Evolutionary conservation across 2,797 vertebrate genomes (phyloP).

Genomic region (Acrocephalus scirpaceus): DNA sequence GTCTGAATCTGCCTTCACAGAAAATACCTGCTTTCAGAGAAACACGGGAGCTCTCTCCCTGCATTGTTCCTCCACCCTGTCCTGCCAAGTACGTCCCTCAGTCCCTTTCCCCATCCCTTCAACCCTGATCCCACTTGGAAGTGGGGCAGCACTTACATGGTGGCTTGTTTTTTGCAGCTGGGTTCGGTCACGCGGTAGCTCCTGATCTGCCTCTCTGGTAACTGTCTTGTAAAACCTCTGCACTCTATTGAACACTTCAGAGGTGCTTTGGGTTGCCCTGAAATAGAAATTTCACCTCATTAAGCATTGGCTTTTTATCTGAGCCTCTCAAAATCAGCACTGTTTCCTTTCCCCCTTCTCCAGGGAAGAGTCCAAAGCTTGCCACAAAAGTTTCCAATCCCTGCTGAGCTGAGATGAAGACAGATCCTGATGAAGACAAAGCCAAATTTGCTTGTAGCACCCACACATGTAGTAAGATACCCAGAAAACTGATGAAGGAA

Average conservation of each 20-base stretch:
- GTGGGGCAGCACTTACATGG: constrained; percentile 5
- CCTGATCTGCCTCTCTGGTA: not conserved
- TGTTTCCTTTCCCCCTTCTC: not conserved
- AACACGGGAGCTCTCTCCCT: accelerated
- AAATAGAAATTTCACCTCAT: not conserved
- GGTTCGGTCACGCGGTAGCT: not conserved
- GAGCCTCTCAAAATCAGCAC: not conserved
- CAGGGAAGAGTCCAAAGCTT: not conserved
- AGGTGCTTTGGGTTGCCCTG: constrained; percentile 52
- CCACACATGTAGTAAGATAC: not conserved
- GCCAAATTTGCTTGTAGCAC: not conserved
- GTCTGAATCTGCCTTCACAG: not conserved
- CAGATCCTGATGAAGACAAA: not conserved
- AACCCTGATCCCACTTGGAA: not conserved
- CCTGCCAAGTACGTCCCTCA: accelerated
- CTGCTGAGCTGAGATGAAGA: not conserved
- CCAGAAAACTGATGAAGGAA: not conserved
- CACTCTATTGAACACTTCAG: not conserved
- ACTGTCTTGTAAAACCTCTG: accelerated
- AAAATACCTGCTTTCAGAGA: not conserved
- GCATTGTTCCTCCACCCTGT: accelerated
- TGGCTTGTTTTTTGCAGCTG: accelerated
- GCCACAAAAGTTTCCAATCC: not conserved
- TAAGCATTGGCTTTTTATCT: accelerated
- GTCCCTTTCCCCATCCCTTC: not conserved